Evolutionary conservation across 2,888 invertebrate genomes (phyloP).

Genomic region (Augiades crinisus): DNA sequence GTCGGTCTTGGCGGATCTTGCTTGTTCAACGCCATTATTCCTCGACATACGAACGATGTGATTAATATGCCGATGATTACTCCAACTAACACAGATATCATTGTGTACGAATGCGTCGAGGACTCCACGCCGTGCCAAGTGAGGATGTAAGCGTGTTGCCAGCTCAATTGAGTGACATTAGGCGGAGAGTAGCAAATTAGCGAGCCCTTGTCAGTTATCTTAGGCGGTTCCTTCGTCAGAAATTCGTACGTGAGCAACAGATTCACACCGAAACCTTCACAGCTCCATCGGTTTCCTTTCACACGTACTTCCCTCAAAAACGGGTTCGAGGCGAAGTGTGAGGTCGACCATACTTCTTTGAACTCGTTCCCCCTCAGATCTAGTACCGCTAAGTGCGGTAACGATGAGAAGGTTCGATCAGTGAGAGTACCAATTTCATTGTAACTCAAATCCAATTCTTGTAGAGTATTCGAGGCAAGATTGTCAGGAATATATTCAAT

Average conservation of each 20-base stretch:
- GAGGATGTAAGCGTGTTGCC: conserved; percentile 85
- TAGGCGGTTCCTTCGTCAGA: conserved; percentile 79
- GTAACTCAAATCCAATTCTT: conserved; percentile 80
- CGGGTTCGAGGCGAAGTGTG: conserved; percentile 82
- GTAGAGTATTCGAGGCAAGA: conserved; percentile 81
- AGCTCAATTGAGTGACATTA: conserved; percentile 83
- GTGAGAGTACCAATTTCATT: conserved; percentile 82
- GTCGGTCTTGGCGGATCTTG: conserved; percentile 49
- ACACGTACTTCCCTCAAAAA: conserved; percentile 82
- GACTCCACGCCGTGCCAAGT: conserved; percentile 79
- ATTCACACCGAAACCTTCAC: conserved; percentile 83
- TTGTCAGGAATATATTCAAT: conserved; percentile 82
- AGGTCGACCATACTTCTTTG: conserved; percentile 82
- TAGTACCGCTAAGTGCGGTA: conserved; percentile 83
- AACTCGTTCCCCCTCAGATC: conserved; percentile 87
- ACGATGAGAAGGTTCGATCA: conserved; percentile 82
- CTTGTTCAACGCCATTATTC: conserved; percentile 67
- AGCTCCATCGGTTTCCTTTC: conserved; percentile 89
- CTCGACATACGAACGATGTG: conserved; percentile 80
- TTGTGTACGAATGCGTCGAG: conserved; percentile 71
- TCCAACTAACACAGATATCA: conserved; percentile 77
- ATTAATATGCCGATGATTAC: conserved; percentile 77
- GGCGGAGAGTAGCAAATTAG: conserved; percentile 86
- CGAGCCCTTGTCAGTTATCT: conserved; percentile 59
- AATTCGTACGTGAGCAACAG: conserved; percentile 83